Conservation (phyloP, 2,113 vertebrate genomes). For the Tricholaema leucomelas region DNA sequence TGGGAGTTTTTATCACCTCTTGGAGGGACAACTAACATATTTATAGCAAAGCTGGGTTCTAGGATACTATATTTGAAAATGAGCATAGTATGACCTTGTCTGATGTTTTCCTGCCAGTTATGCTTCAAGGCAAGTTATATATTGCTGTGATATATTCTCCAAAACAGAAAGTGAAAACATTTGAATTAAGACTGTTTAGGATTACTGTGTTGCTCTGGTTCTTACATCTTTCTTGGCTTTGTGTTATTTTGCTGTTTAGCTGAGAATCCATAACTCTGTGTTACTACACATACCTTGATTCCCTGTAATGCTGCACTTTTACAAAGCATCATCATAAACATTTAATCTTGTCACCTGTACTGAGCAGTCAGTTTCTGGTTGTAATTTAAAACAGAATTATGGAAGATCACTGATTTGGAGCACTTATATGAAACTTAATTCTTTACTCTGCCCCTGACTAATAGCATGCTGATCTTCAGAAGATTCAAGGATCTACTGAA, state of each 20-base stretch:
- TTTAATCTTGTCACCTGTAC: background rate
- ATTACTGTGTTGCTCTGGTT: background rate
- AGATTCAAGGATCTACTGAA: background rate
- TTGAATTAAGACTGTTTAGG: background rate
- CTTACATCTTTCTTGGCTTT: background rate
- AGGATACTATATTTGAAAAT: background rate
- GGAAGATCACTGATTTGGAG: background rate
- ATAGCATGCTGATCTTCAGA: background rate
- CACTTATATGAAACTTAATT: background rate
- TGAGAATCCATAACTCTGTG: background rate
- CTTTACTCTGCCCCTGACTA: background rate
- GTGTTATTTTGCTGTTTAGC: background rate
- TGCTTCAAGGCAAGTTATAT: background rate
- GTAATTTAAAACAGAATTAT: background rate
- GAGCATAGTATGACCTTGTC: background rate
- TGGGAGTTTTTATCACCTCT: background rate
- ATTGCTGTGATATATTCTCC: background rate
- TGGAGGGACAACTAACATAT: background rate
- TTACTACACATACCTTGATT: background rate
- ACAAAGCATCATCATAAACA: background rate
- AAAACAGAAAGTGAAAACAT: background rate
- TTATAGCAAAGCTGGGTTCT: background rate
- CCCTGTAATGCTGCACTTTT: background rate
- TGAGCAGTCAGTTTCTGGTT: background rate
- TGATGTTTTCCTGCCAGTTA: constrained; percentile 15